Evolutionary conservation across 2,113 vertebrate genomes (phyloP).

Genomic region (Passerina amoena): DNA sequence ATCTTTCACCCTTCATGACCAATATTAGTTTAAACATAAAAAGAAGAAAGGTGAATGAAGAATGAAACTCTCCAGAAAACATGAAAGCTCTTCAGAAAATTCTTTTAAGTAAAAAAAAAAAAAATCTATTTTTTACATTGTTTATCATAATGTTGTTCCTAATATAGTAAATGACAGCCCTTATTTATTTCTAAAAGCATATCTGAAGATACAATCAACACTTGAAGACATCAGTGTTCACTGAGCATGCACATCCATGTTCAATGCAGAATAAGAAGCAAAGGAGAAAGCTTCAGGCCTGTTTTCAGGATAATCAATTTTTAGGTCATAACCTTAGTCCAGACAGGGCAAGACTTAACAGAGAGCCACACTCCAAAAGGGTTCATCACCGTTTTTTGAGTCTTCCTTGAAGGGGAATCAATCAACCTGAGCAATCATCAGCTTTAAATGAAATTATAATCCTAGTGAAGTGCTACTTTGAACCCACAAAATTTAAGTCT

Average conservation of each 20-base stretch:
- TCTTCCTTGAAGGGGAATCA: neutral
- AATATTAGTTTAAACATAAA: neutral
- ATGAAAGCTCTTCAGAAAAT: neutral
- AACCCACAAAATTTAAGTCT: neutral
- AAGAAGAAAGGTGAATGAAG: neutral
- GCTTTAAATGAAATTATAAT: neutral
- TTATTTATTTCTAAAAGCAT: neutral
- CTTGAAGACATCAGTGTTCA: neutral
- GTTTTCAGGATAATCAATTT: neutral
- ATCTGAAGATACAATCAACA: rapidly evolving
- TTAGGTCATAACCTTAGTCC: neutral
- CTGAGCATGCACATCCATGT: neutral
- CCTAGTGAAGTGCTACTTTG: neutral
- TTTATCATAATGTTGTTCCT: neutral
- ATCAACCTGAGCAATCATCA: neutral
- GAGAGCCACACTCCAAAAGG: neutral
- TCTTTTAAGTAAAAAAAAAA: neutral
- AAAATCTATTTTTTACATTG: neutral
- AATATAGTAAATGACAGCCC: neutral
- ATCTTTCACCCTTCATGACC: neutral
- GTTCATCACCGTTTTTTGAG: neutral
- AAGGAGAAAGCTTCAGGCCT: neutral
- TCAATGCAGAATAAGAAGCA: neutral
- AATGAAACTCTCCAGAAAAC: neutral
- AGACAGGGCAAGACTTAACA: neutral